Evolutionary conservation across 2,113 vertebrate genomes (phyloP).

Genomic region (Nesogale talazaci): DNA sequence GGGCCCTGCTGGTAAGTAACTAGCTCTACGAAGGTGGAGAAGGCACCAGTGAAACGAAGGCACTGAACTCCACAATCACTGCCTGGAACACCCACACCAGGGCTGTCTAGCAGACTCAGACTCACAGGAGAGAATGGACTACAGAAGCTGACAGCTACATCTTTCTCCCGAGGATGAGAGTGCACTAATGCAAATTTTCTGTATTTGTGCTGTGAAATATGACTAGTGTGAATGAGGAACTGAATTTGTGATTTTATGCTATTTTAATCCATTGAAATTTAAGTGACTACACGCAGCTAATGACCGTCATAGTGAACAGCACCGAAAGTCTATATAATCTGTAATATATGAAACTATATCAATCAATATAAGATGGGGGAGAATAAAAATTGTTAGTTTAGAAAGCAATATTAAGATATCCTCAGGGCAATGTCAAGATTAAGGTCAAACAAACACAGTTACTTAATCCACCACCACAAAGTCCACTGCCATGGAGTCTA

Average conservation of each 20-base stretch:
- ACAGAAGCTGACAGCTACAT: background rate
- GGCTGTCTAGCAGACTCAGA: background rate
- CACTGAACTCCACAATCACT: background rate
- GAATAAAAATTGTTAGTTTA: constrained; percentile 2
- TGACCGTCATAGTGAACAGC: background rate
- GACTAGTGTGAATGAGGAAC: constrained; percentile 2
- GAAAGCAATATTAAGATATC: constrained; percentile 46
- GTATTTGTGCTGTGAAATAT: background rate
- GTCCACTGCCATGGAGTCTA: no score
- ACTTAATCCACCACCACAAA: background rate
- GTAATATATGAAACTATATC: background rate
- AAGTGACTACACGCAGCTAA: background rate
- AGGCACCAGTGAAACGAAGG: constrained; percentile 31
- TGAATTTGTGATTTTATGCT: constrained; percentile 37
- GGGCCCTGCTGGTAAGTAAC: constrained; percentile 8
- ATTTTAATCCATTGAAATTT: constrained; percentile 55
- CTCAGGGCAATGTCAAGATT: background rate
- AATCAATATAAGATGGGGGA: background rate
- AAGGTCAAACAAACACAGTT: constrained; percentile 4
- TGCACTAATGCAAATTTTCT: background rate
- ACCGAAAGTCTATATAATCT: background rate
- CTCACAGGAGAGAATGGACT: background rate
- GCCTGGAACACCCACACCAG: background rate
- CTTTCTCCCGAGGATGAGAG: background rate
- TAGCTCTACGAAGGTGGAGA: background rate